phyloP scores from a whole-genome alignment of 2,113 vertebrate genomes.

The Laticauda laticaudata region DNA sequence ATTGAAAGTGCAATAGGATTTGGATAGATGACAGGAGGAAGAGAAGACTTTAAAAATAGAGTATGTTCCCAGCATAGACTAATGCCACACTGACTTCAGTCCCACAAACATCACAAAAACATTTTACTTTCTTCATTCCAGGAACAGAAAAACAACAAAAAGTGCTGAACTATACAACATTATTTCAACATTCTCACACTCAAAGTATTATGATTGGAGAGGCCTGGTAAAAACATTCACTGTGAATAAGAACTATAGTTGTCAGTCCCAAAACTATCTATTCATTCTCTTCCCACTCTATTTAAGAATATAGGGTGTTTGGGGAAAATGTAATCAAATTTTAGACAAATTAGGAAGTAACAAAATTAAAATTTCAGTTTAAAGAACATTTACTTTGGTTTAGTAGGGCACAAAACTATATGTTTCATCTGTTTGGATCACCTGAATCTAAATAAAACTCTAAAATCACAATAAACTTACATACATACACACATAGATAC shows the following conservation, averaged over 20 bases:
- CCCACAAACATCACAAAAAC: not conserved
- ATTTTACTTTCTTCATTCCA: not conserved
- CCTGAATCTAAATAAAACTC: not conserved
- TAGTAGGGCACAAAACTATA: not conserved
- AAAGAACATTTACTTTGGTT: not conserved
- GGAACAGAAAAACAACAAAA: not conserved
- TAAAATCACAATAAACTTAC: not conserved
- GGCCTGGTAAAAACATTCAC: not conserved
- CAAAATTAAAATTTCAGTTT: not conserved
- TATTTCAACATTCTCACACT: not conserved
- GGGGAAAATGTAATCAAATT: not conserved
- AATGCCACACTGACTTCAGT: not conserved
- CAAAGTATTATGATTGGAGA: not conserved
- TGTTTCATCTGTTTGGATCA: not conserved
- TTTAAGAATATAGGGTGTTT: not conserved
- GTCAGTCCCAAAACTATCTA: not conserved
- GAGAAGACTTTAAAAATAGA: not conserved
- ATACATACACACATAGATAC: too few species aligned
- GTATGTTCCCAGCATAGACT: not conserved
- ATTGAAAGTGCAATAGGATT: not conserved
- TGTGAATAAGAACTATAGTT: not conserved
- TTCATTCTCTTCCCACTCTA: not conserved
- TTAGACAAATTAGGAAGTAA: not conserved
- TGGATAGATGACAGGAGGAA: not conserved
- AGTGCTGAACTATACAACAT: not conserved